phyloP scores from a whole-genome alignment of 2,888 invertebrate species.

The Macrophya annulata region DNA sequence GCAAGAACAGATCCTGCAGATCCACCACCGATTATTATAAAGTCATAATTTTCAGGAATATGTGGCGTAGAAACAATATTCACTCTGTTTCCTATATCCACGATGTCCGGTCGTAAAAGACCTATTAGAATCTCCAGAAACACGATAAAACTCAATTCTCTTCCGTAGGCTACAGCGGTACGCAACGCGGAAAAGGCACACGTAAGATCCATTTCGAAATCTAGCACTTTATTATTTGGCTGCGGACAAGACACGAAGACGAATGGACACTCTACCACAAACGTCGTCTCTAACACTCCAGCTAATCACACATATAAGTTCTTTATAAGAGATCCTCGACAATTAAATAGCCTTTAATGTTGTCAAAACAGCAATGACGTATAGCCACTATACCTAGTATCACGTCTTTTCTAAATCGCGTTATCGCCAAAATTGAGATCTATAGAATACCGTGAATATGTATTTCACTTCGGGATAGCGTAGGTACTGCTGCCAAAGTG shows the following conservation, averaged over 20 bases:
- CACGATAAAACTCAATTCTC: conserved; percentile 84
- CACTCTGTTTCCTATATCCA: conserved; percentile 85
- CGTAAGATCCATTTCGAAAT: neutral
- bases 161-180: conserved; percentile 85
- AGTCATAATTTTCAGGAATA: conserved; percentile 76
- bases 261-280: no score
- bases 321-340: no score
- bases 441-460: no score
- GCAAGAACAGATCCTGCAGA: conserved; percentile 88
- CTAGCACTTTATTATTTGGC: neutral
- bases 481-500: no score
- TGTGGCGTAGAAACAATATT: conserved; percentile 81
- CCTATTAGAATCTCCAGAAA: conserved; percentile 85
- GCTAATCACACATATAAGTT: no score
- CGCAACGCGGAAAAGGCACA: conserved; percentile 83
- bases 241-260: neutral
- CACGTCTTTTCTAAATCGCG: no score
- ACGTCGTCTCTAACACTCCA: no score
- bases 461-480: no score
- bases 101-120: conserved; percentile 86
- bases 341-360: no score
- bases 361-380: no score
- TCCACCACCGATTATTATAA: conserved; percentile 72
- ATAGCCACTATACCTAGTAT: no score
- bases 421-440: no score